Conservation (phyloP, 2,888 invertebrate species). For the Drosophila limbata region DNA sequence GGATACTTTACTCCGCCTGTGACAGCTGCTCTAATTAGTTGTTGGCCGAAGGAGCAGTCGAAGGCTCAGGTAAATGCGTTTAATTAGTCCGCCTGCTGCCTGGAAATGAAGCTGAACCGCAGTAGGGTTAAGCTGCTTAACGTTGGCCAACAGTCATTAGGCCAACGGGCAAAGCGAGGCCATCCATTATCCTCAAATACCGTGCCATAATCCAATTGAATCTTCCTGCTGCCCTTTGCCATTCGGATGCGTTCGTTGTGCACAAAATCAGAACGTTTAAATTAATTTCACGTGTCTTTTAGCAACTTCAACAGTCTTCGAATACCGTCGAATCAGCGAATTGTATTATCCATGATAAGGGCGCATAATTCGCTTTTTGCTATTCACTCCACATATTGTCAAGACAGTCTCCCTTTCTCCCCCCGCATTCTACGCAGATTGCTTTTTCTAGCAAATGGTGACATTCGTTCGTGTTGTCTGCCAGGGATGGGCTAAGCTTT, state of each 20-base stretch:
- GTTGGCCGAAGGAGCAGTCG: slow-evolving; percentile 41
- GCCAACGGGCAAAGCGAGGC: slow-evolving; percentile 25
- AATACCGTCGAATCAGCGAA: slow-evolving; percentile 44
- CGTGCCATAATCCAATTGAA: slow-evolving; percentile 59
- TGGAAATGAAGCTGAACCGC: slow-evolving; percentile 62
- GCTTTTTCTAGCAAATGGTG: not conserved
- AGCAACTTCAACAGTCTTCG: slow-evolving; percentile 35
- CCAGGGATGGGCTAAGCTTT: slow-evolving; percentile 13
- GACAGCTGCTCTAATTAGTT: slow-evolving; percentile 73
- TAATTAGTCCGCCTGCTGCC: slow-evolving; percentile 66
- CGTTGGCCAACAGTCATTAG: slow-evolving; percentile 41
- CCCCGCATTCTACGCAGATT: not conserved
- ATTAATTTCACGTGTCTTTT: slow-evolving; percentile 61
- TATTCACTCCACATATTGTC: slow-evolving; percentile 23
- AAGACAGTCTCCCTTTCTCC: not conserved
- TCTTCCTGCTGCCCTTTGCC: slow-evolving; percentile 23
- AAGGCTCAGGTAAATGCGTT: slow-evolving; percentile 56
- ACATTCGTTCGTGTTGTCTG: not conserved
- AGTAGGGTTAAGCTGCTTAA: slow-evolving; percentile 72
- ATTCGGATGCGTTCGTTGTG: slow-evolving; percentile 15
- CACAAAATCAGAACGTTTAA: slow-evolving; percentile 57
- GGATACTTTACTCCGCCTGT: slow-evolving; percentile 55
- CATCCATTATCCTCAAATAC: slow-evolving; percentile 59
- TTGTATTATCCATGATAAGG: slow-evolving; percentile 33
- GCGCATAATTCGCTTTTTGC: slow-evolving; percentile 27